phyloP scores from a whole-genome alignment of 2,797 vertebrate species.

The Lemur catta region DNA sequence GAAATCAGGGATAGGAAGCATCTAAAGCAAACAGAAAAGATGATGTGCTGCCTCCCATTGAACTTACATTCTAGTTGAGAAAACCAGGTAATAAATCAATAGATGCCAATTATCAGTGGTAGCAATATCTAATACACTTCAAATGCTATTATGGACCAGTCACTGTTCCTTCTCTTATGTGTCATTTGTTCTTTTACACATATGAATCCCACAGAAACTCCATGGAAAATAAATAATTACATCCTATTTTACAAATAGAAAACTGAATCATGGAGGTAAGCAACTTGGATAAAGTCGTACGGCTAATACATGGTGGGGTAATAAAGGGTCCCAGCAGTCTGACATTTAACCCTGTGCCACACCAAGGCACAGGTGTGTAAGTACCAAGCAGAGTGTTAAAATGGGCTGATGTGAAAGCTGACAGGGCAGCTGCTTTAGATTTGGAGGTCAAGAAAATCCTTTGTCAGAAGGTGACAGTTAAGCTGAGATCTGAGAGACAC shows the following conservation, averaged over 20 bases:
- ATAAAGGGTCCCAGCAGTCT: not conserved
- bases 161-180: not conserved
- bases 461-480: not conserved
- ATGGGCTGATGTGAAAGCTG: not conserved
- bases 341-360: not conserved
- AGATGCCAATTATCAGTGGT: not conserved
- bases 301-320: not conserved
- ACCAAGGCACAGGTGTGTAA: too few relatives aligned
- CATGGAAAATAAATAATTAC: not conserved
- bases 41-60: not conserved
- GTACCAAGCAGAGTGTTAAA: not conserved
- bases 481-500: not conserved
- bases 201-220: not conserved
- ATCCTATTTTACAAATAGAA: slow-evolving; percentile 29
- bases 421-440: not conserved
- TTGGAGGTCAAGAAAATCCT: not conserved
- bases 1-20: not conserved
- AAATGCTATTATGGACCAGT: not conserved
- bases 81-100: not conserved
- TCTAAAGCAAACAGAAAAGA: not conserved
- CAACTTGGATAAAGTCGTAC: not conserved
- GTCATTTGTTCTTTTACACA: not conserved
- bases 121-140: not conserved
- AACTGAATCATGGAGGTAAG: slow-evolving; percentile 11
- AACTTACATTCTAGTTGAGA: not conserved